A percentile compares a stretch with the other conserved stretches of the same genome.
Evolutionary conservation across 2,888 invertebrate genomes (phyloP).

Genomic region (Tenthredo amoena): DNA sequence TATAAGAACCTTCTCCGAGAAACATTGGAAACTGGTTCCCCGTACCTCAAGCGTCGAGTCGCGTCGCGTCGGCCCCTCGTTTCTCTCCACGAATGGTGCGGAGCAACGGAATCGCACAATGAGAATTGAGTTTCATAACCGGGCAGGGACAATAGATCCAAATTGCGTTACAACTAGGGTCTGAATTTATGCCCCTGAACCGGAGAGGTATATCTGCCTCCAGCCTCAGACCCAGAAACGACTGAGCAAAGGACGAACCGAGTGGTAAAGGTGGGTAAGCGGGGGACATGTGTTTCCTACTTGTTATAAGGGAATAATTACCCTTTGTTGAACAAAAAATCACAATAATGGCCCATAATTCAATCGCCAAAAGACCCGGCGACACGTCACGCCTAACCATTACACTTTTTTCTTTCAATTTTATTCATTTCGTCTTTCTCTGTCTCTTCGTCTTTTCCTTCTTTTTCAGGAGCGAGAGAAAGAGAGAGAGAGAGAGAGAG

Average conservation of each 20-base stretch:
- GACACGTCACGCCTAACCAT: constrained; percentile 44
- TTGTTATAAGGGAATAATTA: constrained; percentile 70
- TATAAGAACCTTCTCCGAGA: constrained; percentile 29
- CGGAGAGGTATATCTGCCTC: constrained; percentile 56
- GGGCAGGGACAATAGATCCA: constrained; percentile 69
- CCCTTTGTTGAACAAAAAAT: constrained; percentile 57
- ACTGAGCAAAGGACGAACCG: constrained; percentile 60
- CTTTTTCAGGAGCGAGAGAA: neutral
- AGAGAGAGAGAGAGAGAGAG: neutral
- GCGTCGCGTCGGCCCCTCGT: neutral
- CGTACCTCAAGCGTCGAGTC: neutral
- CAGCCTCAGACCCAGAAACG: constrained; percentile 79
- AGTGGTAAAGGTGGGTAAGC: constrained; percentile 79
- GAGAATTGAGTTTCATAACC: constrained; percentile 55
- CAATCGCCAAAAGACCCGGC: constrained; percentile 23
- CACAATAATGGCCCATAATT: constrained; percentile 45
- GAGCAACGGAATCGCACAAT: constrained; percentile 43
- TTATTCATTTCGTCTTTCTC: neutral
- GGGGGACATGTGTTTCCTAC: constrained; percentile 73
- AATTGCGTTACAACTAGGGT: constrained; percentile 74
- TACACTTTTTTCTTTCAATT: neutral
- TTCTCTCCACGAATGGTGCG: constrained; percentile 4
- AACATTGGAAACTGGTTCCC: constrained; percentile 48
- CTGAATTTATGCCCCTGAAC: constrained; percentile 64
- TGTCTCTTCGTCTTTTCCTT: neutral